Base-by-base conservation (phyloP, 2,113 vertebrate species). In the Azemiops feae region DNA sequence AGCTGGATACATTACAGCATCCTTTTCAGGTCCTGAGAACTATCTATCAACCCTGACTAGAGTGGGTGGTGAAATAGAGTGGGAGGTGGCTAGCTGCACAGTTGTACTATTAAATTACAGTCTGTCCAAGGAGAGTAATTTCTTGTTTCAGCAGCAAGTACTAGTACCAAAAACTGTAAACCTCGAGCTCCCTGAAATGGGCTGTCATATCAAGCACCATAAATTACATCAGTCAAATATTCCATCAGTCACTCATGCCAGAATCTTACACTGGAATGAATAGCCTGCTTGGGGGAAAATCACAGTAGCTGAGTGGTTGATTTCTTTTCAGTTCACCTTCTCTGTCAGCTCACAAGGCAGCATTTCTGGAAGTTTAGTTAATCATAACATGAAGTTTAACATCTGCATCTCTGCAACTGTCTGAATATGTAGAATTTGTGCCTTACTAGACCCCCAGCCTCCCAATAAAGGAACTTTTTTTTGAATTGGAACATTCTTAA, bases 121-220 rank as follows among this genome's bases (percentile, higher is more conserved):
- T 96, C 97, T 96, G 95, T 96, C 96, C 95, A 94, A 95, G 91
- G 97, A 97, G 95, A 97, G 94, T 96, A 96, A 97, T 97, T 97
- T 97, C 96, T 97, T 97, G 94, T 97, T 98, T 97, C 96, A 97
- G 95, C 96, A 97, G 96, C 96, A 97, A 96, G 96, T 96, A 95
- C 94, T 95, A 96, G 96, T 95, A 95, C 96, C 94, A 96, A 91
- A 95, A 95, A 97, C 96, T 96, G 96, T 96, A 97, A 97, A 95
- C 92, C 96, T 96, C 96, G 94, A 97, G 96, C 94, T 96, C 94
- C 96, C 96, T 97, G 96, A 97, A 95, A 96, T 95, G 97, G 95
- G 92, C 94, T 97, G 95, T 97, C 96, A 97, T 93, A 96, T 92
- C 95, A 94, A 97, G 96, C 88, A 94, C 92, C 94, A 97, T 97